Evolutionary conservation across 1,140 invertebrate genomes (phyloP).

Genomic region (Neotoxoptera formosana): DNA sequence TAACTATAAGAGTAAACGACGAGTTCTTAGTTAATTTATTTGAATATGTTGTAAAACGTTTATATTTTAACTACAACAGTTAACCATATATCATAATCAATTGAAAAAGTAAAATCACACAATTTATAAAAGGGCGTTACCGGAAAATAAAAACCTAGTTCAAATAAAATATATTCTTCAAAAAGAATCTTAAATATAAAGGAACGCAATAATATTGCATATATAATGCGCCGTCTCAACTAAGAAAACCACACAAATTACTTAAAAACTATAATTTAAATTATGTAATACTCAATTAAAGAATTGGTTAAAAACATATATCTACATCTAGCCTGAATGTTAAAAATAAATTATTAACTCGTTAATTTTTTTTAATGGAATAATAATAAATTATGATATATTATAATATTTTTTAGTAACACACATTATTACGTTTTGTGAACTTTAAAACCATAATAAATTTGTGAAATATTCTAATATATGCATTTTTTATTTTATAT

Average conservation of each 20-base stretch:
- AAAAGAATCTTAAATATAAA: background rate
- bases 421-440: background rate
- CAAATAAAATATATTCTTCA: background rate
- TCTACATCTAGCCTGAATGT: background rate
- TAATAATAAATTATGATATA: background rate
- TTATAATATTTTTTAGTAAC: background rate
- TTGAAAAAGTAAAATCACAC: background rate
- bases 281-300: background rate
- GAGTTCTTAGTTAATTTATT: background rate
- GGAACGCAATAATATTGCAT: slow-evolving; percentile 38
- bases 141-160: background rate
- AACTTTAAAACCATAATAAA: background rate
- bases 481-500: too few species aligned
- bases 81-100: background rate
- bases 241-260: slow-evolving; percentile 13
- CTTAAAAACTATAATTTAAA: background rate
- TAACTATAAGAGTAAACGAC: background rate
- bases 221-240: slow-evolving; percentile 17
- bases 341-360: background rate
- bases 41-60: background rate
- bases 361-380: background rate
- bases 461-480: background rate
- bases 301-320: background rate
- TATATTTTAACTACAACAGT: background rate
- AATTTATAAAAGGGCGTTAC: slow-evolving; percentile 2